Conservation (phyloP, 2,113 vertebrate species). For the Typhlomys cinereus region DNA sequence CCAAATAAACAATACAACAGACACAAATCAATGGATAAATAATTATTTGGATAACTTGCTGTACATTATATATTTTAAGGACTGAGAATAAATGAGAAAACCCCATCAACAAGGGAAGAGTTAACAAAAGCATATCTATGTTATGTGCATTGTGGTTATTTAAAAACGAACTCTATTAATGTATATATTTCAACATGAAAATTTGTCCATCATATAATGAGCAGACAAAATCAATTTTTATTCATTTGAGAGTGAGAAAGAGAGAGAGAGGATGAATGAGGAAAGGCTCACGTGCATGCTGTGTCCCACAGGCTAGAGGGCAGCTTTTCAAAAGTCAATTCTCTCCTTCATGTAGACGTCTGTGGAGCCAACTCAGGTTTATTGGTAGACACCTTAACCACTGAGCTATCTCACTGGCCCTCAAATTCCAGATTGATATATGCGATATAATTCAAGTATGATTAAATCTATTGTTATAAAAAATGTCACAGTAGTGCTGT, state of each 20-base stretch:
- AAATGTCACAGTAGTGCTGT: background rate
- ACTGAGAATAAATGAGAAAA: background rate
- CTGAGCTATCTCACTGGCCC: too few species aligned
- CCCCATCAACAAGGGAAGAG: background rate
- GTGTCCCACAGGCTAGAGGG: too few species aligned
- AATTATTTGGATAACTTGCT: conserved; percentile 23
- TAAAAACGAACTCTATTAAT: conserved; percentile 41
- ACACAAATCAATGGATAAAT: background rate
- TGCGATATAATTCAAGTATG: conserved; percentile 18
- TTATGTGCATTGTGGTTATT: background rate
- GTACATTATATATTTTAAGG: background rate
- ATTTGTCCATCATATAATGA: background rate
- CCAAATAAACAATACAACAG: too few species aligned
- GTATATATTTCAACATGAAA: background rate
- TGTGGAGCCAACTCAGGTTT: too few species aligned
- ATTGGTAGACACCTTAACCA: too few species aligned
- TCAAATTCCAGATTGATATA: background rate
- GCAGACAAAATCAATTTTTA: background rate
- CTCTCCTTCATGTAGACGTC: too few species aligned
- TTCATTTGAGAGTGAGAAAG: too few species aligned
- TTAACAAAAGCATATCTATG: conserved; percentile 2
- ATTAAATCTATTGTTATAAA: conserved; percentile 28
- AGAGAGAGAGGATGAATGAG: too few species aligned
- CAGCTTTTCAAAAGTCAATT: too few species aligned
- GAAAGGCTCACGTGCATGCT: too few species aligned